Evolutionary conservation across 2,797 vertebrate species (phyloP).

Genomic region (Lateolabrax maculatus): DNA sequence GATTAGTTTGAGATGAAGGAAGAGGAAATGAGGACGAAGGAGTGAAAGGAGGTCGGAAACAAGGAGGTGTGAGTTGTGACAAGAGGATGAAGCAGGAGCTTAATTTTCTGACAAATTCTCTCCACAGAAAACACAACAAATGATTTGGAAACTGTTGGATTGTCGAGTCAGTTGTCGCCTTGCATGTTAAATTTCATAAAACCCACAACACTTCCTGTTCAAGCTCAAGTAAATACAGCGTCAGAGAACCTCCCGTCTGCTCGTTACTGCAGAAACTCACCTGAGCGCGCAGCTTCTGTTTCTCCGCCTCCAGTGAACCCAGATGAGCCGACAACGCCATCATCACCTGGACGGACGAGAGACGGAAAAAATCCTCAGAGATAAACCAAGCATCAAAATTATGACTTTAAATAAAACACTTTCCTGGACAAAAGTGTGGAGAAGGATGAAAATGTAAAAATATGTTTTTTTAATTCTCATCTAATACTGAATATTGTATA

Average conservation of each 20-base stretch:
- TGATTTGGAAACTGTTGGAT: not conserved
- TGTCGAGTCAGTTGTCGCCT: not conserved
- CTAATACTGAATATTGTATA: not conserved
- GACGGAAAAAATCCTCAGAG: not conserved
- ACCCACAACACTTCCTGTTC: not conserved
- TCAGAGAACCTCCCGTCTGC: not conserved
- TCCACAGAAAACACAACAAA: not conserved
- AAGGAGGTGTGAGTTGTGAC: not conserved
- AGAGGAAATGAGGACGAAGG: not conserved
- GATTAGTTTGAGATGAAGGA: not conserved
- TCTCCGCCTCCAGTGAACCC: constrained; percentile 86
- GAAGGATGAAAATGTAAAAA: no score
- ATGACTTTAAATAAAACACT: not conserved
- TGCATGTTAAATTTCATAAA: not conserved
- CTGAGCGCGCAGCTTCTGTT: constrained; percentile 87
- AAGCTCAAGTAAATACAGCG: not conserved
- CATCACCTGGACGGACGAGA: constrained; percentile 80
- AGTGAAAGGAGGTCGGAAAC: not conserved
- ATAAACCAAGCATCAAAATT: not conserved
- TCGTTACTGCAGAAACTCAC: constrained; percentile 74
- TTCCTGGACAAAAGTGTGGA: not conserved
- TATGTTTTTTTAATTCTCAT: not conserved
- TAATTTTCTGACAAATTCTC: no score
- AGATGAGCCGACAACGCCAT: constrained; percentile 86
- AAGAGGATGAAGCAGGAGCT: not conserved